A percentile compares a stretch with the other conserved stretches of the same genome.
These are phyloP conservation scores for Wiebesia pumilae DNA, from an alignment of 1,140 invertebrate genomes.

Conservation along the genomic window DNA sequence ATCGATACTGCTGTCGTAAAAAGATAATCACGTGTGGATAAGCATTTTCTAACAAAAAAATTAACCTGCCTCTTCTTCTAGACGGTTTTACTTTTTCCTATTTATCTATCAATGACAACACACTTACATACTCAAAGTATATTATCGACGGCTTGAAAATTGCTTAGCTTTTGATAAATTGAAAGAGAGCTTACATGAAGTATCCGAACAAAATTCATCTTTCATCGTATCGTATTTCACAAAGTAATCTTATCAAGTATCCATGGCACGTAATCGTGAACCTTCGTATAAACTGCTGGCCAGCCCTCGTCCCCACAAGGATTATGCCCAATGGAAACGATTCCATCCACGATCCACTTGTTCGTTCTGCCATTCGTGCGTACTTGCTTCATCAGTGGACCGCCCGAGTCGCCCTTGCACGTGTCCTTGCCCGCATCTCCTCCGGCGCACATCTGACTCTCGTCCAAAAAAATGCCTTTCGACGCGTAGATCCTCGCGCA, in stretches of 20 bases:
- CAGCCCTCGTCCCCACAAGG: no score
- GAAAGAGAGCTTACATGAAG: no score
- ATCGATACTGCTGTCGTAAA: no score
- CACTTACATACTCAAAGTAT: no score
- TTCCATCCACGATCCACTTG: constrained; percentile 76
- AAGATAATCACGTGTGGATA: no score
- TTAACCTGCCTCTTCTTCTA: no score
- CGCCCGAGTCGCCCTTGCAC: constrained; percentile 85
- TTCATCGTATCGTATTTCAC: constrained; percentile 57
- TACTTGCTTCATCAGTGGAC: constrained; percentile 81
- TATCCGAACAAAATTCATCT: no score
- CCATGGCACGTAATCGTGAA: constrained; percentile 81
- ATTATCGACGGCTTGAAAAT: no score
- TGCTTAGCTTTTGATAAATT: no score
- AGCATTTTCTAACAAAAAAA: no score
- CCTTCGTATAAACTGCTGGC: constrained; percentile 86
- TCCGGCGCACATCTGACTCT: constrained; percentile 79
- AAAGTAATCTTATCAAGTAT: constrained; percentile 75
- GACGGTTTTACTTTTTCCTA: no score
- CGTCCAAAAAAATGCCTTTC: constrained; percentile 59
- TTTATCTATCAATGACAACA: no score
- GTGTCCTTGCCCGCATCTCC: constrained; percentile 80
- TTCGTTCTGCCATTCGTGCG: constrained; percentile 56
- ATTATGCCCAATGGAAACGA: constrained; percentile 84
- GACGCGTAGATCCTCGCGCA: constrained; percentile 73